Percentiles rank a stretch among this genome's conserved stretches.
Conservation (phyloP, 1,140 invertebrate species). For the Apis florea region DNA sequence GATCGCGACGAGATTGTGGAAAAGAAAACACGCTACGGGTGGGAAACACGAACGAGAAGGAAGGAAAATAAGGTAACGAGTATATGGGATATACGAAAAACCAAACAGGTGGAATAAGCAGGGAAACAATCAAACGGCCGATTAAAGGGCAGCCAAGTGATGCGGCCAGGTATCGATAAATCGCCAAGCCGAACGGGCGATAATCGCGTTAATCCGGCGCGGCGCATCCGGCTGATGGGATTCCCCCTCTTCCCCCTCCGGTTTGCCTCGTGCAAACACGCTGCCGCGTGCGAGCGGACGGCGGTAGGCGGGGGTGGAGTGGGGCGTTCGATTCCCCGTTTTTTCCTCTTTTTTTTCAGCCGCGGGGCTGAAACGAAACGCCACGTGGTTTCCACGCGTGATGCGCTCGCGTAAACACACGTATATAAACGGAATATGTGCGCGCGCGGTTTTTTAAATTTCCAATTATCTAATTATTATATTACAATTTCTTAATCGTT, state of each 20-base stretch:
- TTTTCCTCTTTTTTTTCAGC: not conserved
- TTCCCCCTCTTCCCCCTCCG: conserved; percentile 29
- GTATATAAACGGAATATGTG: not conserved
- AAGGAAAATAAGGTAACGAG: conserved; percentile 7
- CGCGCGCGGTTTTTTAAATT: too few relatives aligned
- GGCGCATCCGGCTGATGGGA: conserved; percentile 43
- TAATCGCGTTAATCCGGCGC: conserved; percentile 49
- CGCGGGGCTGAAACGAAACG: conserved; percentile 25
- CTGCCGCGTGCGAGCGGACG: conserved; percentile 8
- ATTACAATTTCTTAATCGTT: too few relatives aligned
- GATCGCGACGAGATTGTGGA: too few relatives aligned
- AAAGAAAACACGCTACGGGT: too few relatives aligned
- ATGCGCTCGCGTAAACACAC: conserved; percentile 1
- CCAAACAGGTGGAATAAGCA: not conserved
- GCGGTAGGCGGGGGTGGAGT: conserved; percentile 5
- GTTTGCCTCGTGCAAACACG: conserved; percentile 47
- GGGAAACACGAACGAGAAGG: not conserved
- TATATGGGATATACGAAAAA: conserved; percentile 22
- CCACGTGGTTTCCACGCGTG: conserved; percentile 48
- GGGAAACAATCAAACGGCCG: conserved; percentile 43
- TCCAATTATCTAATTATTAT: too few relatives aligned
- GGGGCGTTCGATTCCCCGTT: conserved; percentile 36
- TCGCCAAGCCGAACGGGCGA: conserved; percentile 47
- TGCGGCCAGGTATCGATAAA: conserved; percentile 40
- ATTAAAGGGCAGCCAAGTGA: conserved; percentile 37